These are phyloP conservation scores for Champsocephalus esox DNA, from an alignment of 2,797 vertebrate species.

Conservation along the genomic window DNA sequence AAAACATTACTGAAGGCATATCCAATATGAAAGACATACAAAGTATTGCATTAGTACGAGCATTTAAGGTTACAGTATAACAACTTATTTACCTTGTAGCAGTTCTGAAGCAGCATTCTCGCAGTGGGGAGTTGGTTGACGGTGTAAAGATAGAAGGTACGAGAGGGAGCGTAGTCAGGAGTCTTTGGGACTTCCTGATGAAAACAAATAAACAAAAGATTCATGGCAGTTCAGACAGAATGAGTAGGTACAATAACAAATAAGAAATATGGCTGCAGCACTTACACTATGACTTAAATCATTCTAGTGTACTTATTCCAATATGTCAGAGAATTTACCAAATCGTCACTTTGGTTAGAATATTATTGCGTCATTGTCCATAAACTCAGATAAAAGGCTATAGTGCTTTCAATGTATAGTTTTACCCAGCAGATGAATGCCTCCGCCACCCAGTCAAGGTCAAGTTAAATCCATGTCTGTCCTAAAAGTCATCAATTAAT, in stretches of 20 bases:
- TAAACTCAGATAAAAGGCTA: background rate
- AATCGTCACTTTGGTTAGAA: conserved; percentile 13
- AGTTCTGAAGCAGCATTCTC: conserved; percentile 91
- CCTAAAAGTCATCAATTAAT: background rate
- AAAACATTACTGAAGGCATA: conserved; percentile 7
- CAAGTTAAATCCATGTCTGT: background rate
- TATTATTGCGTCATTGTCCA: background rate
- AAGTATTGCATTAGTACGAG: background rate
- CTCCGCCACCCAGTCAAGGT: background rate
- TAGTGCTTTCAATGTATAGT: background rate
- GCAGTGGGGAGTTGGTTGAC: conserved; percentile 89
- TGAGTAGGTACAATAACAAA: background rate
- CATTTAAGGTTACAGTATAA: background rate
- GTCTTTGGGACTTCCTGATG: conserved; percentile 95
- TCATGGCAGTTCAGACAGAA: conserved; percentile 15
- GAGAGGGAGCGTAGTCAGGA: conserved; percentile 93
- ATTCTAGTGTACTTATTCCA: background rate
- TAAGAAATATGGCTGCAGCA: background rate
- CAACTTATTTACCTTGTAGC: conserved; percentile 89
- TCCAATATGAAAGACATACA: background rate
- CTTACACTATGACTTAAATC: background rate
- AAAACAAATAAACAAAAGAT: background rate
- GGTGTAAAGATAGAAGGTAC: conserved; percentile 95
- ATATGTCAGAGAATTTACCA: background rate
- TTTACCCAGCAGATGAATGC: conserved; percentile 1